A percentile compares a stretch with the other conserved stretches of the same genome.
Evolutionary conservation across 2,888 invertebrate genomes (phyloP).

Genomic region (Napeogenes inachia): DNA sequence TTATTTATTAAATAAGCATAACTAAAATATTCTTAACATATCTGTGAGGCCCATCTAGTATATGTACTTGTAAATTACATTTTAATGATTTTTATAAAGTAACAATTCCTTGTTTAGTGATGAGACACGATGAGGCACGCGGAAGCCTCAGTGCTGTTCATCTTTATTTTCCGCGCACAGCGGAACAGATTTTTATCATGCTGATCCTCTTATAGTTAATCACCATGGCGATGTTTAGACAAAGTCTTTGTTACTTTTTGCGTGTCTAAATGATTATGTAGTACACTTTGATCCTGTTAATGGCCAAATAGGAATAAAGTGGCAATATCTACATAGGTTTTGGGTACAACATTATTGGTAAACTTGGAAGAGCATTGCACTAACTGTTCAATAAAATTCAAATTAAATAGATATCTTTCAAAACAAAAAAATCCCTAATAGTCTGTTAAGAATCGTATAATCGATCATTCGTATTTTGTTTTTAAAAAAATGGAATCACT

Average conservation of each 20-base stretch:
- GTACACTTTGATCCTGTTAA: too few species aligned
- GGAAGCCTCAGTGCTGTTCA: background rate
- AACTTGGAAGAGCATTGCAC: too few species aligned
- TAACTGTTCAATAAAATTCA: too few species aligned
- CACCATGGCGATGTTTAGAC: background rate
- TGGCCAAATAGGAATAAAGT: too few species aligned
- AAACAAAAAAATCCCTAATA: too few species aligned
- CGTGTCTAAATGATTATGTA: background rate
- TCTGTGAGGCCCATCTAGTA: background rate
- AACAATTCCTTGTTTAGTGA: slow-evolving; percentile 1
- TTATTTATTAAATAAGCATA: too few species aligned
- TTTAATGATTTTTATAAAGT: slow-evolving; percentile 1
- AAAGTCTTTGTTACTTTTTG: background rate
- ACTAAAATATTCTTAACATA: background rate
- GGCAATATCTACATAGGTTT: too few species aligned
- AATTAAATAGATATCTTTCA: too few species aligned
- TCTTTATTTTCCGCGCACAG: background rate
- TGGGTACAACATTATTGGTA: too few species aligned
- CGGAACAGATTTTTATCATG: slow-evolving; percentile 4
- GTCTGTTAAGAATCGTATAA: too few species aligned
- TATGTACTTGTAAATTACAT: background rate
- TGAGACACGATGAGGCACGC: background rate
- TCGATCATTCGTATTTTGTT: too few species aligned
- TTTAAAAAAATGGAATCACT: too few species aligned
- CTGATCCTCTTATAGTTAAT: background rate